Conservation (phyloP, 2,888 invertebrate genomes). For the Aporophyla lueneburgensis region DNA sequence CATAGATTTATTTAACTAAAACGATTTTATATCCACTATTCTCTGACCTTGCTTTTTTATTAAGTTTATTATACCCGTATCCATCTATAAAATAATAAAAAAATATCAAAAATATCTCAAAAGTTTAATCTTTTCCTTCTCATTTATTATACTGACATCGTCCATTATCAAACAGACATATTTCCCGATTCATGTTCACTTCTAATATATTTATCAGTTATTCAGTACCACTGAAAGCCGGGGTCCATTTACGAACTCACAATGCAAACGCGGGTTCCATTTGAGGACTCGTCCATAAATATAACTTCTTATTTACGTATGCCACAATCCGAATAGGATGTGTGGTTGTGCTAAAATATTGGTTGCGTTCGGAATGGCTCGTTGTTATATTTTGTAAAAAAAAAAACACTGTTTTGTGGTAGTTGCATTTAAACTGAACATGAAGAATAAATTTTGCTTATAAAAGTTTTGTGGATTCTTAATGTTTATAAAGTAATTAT, state of each 20-base stretch:
- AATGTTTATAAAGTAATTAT: not conserved
- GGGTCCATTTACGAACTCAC: slow-evolving; percentile 44
- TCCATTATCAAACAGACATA: not conserved
- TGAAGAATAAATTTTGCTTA: not conserved
- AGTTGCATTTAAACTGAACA: not conserved
- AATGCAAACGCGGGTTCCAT: slow-evolving; percentile 34
- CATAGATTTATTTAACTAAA: not conserved
- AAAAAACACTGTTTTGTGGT: not conserved
- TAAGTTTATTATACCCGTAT: not conserved
- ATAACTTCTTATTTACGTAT: slow-evolving; percentile 60
- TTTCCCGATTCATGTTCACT: slow-evolving; percentile 15
- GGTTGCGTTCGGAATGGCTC: slow-evolving; percentile 34
- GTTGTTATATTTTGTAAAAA: slow-evolving; percentile 2
- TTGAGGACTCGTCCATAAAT: slow-evolving; percentile 53
- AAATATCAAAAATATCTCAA: not conserved
- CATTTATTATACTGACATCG: not conserved
- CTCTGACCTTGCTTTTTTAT: not conserved
- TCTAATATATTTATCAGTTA: slow-evolving; percentile 36
- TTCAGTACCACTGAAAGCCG: slow-evolving; percentile 37
- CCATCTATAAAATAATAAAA: no score
- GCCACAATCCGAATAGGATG: slow-evolving; percentile 43
- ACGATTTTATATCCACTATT: not conserved
- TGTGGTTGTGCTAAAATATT: slow-evolving; percentile 54
- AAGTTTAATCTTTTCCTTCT: not conserved
- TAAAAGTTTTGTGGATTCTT: not conserved